phyloP scores from a whole-genome alignment of 2,113 vertebrate species.

The Brachypteracias leptosomus region DNA sequence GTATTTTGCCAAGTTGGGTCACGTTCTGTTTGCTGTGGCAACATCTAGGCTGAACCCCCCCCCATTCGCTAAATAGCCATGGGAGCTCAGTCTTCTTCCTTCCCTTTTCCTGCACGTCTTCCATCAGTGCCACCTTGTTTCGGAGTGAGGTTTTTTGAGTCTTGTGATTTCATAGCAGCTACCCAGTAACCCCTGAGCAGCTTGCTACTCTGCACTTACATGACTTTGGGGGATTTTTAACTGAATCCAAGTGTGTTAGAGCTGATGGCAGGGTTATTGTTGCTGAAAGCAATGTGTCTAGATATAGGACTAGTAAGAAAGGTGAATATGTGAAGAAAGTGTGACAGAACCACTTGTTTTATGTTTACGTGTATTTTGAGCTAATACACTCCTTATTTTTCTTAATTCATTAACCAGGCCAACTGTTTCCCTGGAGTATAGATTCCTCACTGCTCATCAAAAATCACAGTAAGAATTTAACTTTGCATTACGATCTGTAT shows the following conservation, averaged over 20 bases:
- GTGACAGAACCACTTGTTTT: not conserved
- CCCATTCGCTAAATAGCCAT: not conserved
- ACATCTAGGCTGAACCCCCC: not conserved
- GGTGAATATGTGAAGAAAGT: not conserved
- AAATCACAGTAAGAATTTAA: not conserved
- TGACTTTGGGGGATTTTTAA: not conserved
- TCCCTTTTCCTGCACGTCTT: not conserved
- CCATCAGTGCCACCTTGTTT: not conserved
- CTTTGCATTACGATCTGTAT: not conserved
- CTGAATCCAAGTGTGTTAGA: not conserved
- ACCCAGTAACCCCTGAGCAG: not conserved
- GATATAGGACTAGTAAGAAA: not conserved
- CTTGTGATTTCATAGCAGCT: not conserved
- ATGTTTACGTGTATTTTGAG: not conserved
- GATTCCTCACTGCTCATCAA: not conserved
- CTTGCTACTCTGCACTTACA: not conserved
- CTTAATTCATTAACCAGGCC: not conserved
- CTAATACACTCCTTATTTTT: not conserved
- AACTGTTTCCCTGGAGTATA: not conserved
- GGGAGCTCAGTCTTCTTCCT: not conserved
- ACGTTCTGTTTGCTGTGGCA: not conserved
- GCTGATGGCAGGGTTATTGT: not conserved
- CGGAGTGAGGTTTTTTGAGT: not conserved
- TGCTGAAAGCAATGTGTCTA: not conserved
- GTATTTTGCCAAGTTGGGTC: not conserved